These are phyloP conservation scores for Clepsis dumicolana DNA, from an alignment of 2,888 invertebrate genomes.

Conservation along the genomic window DNA sequence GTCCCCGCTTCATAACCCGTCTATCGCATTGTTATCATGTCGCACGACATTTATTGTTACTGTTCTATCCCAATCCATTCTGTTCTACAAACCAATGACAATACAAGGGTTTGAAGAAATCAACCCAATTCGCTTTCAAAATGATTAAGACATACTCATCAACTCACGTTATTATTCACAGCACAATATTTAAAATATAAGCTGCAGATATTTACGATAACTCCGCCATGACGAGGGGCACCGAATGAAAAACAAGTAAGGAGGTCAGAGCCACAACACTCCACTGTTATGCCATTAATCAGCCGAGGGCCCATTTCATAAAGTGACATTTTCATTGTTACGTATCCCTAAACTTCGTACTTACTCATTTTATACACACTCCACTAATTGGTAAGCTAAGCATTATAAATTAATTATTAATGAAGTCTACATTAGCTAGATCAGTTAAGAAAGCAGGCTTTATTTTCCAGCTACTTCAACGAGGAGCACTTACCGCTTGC, in stretches of 20 bases:
- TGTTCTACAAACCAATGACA: conserved; percentile 70
- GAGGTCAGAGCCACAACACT: conserved; percentile 62
- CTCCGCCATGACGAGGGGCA: conserved; percentile 54
- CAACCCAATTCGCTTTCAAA: conserved; percentile 1
- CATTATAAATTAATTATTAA: conserved; percentile 36
- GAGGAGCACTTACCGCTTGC: conserved; percentile 28
- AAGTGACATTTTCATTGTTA: conserved; percentile 84
- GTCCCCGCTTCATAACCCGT: conserved; percentile 73
- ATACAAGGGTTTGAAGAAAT: conserved; percentile 18
- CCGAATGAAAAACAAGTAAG: conserved; percentile 73
- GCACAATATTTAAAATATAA: conserved; percentile 38
- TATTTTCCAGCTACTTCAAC: conserved; percentile 30
- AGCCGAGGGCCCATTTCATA: conserved; percentile 77
- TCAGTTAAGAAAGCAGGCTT: conserved; percentile 30
- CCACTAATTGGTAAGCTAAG: conserved; percentile 36
- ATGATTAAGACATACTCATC: conserved; percentile 4
- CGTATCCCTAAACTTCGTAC: conserved; percentile 68
- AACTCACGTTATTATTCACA: conserved; percentile 6
- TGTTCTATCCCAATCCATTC: conserved; percentile 57
- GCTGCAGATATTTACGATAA: conserved; percentile 61
- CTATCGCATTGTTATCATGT: conserved; percentile 78
- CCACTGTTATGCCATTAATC: conserved; percentile 78
- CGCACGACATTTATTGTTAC: conserved; percentile 76
- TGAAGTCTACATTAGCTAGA: conserved; percentile 23
- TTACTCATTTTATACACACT: conserved; percentile 45